Evolutionary conservation across 2,888 invertebrate species (phyloP).

Genomic region (Eutolmus rufibarbis): DNA sequence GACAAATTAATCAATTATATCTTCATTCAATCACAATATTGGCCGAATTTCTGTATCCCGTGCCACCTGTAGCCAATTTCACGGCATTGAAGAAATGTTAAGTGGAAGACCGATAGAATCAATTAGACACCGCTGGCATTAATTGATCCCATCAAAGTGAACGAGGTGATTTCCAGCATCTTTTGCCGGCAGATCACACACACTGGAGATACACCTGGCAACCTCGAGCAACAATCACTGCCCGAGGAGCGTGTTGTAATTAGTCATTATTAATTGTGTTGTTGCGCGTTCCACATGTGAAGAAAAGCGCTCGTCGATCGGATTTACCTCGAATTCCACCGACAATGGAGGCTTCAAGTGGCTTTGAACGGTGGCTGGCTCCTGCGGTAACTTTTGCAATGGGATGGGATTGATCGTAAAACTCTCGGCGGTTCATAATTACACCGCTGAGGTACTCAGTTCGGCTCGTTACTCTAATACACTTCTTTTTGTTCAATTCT

Average conservation of each 20-base stretch:
- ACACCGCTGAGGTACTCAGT: not conserved
- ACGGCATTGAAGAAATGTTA: not conserved
- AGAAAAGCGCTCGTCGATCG: not conserved
- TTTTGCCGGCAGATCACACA: not conserved
- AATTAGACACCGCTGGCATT: not conserved
- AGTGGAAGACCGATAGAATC: not conserved
- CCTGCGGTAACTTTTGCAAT: not conserved
- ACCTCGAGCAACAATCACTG: not conserved
- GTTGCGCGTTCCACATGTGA: not conserved
- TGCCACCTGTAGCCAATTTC: not conserved
- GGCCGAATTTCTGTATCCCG: not conserved
- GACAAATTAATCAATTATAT: not conserved
- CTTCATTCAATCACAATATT: not conserved
- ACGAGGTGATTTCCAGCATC: not conserved
- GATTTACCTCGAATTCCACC: not conserved
- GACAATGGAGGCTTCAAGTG: not conserved
- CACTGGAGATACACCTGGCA: not conserved
- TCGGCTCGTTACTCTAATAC: not conserved
- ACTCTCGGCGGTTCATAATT: not conserved
- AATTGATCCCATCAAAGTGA: not conserved
- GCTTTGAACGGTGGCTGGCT: not conserved
- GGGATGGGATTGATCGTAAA: not conserved
- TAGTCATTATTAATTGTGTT: not conserved
- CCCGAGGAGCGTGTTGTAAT: not conserved
- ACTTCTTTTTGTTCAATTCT: not conserved